Percentiles rank a stretch among this genome's conserved stretches.
phyloP scores from a whole-genome alignment of 2,113 vertebrate genomes.

The Terrapene triunguis region DNA sequence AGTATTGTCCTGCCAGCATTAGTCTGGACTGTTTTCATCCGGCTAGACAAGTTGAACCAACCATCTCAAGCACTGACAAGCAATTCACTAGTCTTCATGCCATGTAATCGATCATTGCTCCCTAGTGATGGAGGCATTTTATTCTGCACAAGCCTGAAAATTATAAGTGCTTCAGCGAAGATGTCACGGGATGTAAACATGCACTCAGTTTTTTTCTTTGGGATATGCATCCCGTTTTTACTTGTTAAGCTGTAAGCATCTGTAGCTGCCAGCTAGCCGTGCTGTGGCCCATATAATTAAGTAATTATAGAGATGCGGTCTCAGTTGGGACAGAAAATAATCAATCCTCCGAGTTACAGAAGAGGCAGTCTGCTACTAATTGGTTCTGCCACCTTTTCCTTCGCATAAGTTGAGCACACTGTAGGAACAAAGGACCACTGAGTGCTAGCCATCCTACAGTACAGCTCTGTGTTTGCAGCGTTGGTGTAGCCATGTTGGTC shows the following conservation, averaged over 20 bases:
- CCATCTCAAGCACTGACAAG: constrained; percentile 20
- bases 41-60: background rate
- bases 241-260: background rate
- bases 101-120: background rate
- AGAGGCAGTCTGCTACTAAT: constrained; percentile 9
- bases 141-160: background rate
- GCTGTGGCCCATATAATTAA: background rate
- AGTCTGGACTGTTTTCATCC: constrained; percentile 49
- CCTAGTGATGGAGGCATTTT: background rate
- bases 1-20: constrained; percentile 44
- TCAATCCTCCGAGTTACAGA: background rate
- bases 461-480: background rate
- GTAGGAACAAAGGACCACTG: accelerated
- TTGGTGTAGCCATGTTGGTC: background rate
- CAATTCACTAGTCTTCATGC: background rate
- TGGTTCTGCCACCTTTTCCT: background rate
- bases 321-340: constrained; percentile 21
- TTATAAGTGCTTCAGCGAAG: accelerated
- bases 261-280: background rate
- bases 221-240: background rate
- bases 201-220: background rate
- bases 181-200: background rate
- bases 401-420: background rate
- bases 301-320: background rate
- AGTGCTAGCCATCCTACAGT: accelerated